phyloP scores from a whole-genome alignment of 2,797 vertebrate genomes.

The Atherinosoma microstoma region DNA sequence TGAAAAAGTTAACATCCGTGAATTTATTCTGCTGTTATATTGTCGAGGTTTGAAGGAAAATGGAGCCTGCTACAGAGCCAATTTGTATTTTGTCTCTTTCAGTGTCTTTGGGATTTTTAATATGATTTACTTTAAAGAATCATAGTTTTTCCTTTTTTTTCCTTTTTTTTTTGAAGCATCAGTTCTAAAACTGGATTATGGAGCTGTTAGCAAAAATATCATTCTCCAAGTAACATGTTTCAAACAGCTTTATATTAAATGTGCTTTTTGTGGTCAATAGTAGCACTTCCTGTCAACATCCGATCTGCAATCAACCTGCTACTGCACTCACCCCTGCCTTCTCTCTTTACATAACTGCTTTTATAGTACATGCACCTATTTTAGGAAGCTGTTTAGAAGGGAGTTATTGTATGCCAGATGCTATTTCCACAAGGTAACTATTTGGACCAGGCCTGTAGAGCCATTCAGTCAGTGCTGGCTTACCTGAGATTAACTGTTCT shows the following conservation, averaged over 20 bases:
- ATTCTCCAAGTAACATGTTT: constrained; percentile 22
- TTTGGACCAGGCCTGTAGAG: constrained; percentile 72
- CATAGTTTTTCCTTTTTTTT: constrained; percentile 22
- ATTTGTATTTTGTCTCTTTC: constrained; percentile 27
- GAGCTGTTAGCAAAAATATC: constrained; percentile 18
- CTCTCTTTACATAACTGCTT: constrained; percentile 57
- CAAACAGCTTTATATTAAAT: constrained; percentile 25
- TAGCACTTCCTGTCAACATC: constrained; percentile 46
- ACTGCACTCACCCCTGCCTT: constrained; percentile 28
- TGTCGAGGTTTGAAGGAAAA: not conserved
- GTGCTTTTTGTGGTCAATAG: constrained; percentile 33
- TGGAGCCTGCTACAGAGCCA: constrained; percentile 2
- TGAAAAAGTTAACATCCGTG: not conserved
- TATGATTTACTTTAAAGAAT: constrained; percentile 23
- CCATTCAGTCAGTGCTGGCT: constrained; percentile 79
- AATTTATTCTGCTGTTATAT: not conserved
- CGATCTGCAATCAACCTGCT: constrained; percentile 43
- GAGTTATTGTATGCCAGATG: constrained; percentile 70
- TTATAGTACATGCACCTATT: constrained; percentile 68
- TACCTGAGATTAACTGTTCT: constrained; percentile 86
- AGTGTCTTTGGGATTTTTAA: constrained; percentile 12
- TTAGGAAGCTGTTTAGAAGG: constrained; percentile 57
- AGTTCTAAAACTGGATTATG: constrained; percentile 14
- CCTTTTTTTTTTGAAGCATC: not conserved
- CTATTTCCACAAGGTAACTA: constrained; percentile 79